Evolutionary conservation across 2,113 vertebrate genomes (phyloP).

Genomic region (Aspiorhynchus laticeps): DNA sequence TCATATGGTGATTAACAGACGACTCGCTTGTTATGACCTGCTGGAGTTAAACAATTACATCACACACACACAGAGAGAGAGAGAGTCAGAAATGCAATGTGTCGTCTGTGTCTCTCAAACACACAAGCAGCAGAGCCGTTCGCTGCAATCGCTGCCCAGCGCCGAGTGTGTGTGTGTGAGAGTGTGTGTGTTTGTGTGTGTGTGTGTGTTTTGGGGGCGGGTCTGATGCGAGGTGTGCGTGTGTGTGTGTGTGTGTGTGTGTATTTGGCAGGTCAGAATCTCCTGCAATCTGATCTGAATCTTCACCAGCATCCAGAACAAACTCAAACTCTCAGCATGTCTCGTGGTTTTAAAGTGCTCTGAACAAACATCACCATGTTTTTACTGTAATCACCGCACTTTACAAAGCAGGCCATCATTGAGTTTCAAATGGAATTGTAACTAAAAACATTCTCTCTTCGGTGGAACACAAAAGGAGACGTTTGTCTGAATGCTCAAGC

Average conservation of each 20-base stretch:
- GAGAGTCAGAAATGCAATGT: neutral
- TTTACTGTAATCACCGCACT: neutral
- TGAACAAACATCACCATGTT: neutral
- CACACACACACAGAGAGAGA: constrained; percentile 53
- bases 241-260: constrained; percentile 67
- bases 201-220: neutral
- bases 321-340: constrained; percentile 7
- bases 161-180: neutral
- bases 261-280: constrained; percentile 61
- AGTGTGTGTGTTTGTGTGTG: too few relatives aligned
- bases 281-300: constrained; percentile 44
- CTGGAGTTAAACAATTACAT: constrained; percentile 66
- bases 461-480: neutral
- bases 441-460: neutral
- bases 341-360: neutral
- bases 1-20: constrained; percentile 35
- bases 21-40: constrained; percentile 41
- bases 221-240: neutral
- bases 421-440: neutral
- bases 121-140: neutral
- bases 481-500: neutral
- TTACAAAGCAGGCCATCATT: neutral
- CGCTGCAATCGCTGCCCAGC: neutral
- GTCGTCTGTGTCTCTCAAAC: neutral
- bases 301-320: constrained; percentile 25